Evolutionary conservation across 2,797 vertebrate species (phyloP).

Genomic region (Neosilurus hyrtlii): DNA sequence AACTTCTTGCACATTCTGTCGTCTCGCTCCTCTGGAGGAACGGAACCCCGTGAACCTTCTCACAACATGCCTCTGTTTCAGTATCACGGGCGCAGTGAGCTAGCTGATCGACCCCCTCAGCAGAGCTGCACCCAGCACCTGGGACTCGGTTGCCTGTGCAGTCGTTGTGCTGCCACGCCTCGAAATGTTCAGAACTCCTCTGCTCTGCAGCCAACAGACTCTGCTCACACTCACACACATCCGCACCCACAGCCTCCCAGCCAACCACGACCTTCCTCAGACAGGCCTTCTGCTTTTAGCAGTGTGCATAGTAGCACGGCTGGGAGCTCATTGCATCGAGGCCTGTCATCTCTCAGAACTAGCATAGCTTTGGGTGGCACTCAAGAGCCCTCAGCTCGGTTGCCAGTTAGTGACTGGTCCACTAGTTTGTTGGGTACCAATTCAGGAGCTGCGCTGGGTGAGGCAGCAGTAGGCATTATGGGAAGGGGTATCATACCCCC

Average conservation of each 20-base stretch:
- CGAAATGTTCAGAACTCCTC: conserved; percentile 76
- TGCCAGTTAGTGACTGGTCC: conserved; percentile 85
- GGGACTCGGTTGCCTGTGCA: conserved; percentile 92
- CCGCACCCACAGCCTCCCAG: conserved; percentile 77
- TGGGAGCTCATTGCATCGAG: conserved; percentile 81
- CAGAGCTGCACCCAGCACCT: conserved; percentile 93
- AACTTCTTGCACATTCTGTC: conserved; percentile 99
- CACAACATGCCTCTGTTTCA: conserved; percentile 80
- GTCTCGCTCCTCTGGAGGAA: conserved; percentile 86
- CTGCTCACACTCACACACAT: conserved; percentile 74
- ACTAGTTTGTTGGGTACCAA: conserved; percentile 83
- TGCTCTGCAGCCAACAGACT: conserved; percentile 70
- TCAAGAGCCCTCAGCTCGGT: conserved; percentile 55
- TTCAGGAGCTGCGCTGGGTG: conserved; percentile 34
- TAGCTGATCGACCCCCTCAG: conserved; percentile 73
- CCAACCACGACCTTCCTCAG: conserved; percentile 84
- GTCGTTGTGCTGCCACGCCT: conserved; percentile 85
- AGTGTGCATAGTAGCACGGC: conserved; percentile 90
- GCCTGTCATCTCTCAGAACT: conserved; percentile 73
- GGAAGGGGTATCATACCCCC: conserved; percentile 82
- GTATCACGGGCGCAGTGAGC: conserved; percentile 82
- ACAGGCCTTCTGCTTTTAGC: conserved; percentile 94
- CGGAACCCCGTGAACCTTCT: conserved; percentile 71
- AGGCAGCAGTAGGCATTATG: conserved; percentile 51
- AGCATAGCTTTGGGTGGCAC: conserved; percentile 71